Evolutionary conservation across 2,797 vertebrate species (phyloP), one percentile per base, ranked within the genome.

Genomic region (Falco rusticolus): DNA sequence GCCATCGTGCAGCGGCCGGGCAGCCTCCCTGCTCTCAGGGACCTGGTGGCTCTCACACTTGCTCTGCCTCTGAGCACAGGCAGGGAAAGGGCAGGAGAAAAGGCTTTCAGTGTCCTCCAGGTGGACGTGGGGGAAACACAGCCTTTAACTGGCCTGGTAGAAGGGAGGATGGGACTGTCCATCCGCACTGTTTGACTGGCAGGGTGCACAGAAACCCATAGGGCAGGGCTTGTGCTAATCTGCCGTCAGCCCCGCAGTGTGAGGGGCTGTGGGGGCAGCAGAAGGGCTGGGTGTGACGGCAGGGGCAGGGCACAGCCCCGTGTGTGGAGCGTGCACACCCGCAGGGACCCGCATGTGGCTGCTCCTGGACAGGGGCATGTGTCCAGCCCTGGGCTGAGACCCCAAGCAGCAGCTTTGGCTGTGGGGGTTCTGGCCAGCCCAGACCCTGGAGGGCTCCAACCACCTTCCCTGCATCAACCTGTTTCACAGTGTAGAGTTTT

Each of bases 321-420:
- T 0, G 0, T 5, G 22, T 19, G 16, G 14, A 9, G 41, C 6
- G 22, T 47, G 18, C 6, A 6, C 43, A 10, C 9, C n/a, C 63
- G 21, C 0, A 1, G 37, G 64, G 12, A 45, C 25, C 1, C 0
- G 10, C 26, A n/a, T 0, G 0, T 41, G 50, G 47, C 84, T 79
- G 63, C 22, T 57, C 25, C 29, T 72, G 48, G 68, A 66, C 1
- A 1, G 9, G 25, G 31, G 21, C 21, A 5, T 3, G 22, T 5
- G 18, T 56, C 29, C 60, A 47, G 39, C 43, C 53, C 16, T 33
- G 33, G 68, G 25, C 19, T 2, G 8, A 45, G 41, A 81, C 25
- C 12, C 43, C 2, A 4, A 10, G 51, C 68, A 51, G 39, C 56
- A 77, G 31, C 34, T 64, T 20, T 45, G n/a, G 21, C 48, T 45